Base-by-base conservation (phyloP, 2,797 vertebrate species). In the Neosalanx taihuensis region DNA sequence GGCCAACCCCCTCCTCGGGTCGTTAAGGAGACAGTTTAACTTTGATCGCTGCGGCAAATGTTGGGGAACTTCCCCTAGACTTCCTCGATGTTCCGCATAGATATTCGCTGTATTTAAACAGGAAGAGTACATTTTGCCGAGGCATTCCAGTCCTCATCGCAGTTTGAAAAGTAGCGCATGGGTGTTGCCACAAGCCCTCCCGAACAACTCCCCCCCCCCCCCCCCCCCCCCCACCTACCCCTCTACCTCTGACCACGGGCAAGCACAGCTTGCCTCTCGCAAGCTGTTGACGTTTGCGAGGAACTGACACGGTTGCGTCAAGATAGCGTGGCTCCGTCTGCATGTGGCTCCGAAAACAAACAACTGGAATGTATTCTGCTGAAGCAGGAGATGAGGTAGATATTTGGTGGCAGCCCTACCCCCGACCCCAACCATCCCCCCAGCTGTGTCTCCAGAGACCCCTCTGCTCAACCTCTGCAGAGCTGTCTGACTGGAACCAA, bases 211-310 rank as follows among this genome's bases (percentile, higher is more conserved):
- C 62, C 0, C 63, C 75, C 72, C 0, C 63, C 74, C 72, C 73
- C 74, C 26, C 4, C 65, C 23, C 23, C 1, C 76, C 62, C 0
- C 63, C 76, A 71, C 0, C 63, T 73, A 71, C 73, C 74, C 26
- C 59, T 70, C 72, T 75, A 17, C 37, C 61, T 70, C 72, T 75
- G 18, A 77, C 67, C 72, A 72, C 84, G 80, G 57, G 79, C 82
- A 78, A 56, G 62, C 67, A 75, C 62, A 29, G 69, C 20, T 61
- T 69, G 75, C 30, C 64, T 4, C 62, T 89, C 85, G 60, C 86
- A 87, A 73, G 82, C 81, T 83, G 84, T 83, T 81, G 61, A 77
- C 74, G 84, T 78, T 72, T 63, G 17, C 70, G 73, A 86, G 77
- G 73, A 78, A 72, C 74, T 84, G 46, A 31, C 81, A 74, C 46